Evolutionary conservation across 2,797 vertebrate species (phyloP).

Genomic region (Sorex maritimensis): DNA sequence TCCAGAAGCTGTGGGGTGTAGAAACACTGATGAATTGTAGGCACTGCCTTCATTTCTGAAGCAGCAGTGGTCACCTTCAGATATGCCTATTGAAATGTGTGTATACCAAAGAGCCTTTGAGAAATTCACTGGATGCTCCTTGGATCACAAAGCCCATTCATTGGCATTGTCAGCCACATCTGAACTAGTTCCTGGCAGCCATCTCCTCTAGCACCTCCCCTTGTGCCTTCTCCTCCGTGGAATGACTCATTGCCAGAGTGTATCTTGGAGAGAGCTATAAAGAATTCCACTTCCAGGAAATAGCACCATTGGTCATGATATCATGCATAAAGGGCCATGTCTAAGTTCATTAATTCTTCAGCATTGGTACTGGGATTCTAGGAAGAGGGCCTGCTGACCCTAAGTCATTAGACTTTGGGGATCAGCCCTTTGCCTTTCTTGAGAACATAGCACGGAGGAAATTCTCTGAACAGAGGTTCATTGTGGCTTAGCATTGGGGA

Average conservation of each 20-base stretch:
- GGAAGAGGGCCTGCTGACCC: neutral
- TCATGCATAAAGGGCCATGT: neutral
- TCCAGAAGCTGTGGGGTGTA: neutral
- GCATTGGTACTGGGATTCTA: neutral
- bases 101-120: neutral
- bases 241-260: neutral
- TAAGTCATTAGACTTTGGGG: neutral
- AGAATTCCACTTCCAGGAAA: constrained; percentile 57
- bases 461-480: neutral
- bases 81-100: neutral
- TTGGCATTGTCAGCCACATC: neutral
- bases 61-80: neutral
- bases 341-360: constrained; percentile 22
- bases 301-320: neutral
- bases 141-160: neutral
- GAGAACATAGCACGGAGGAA: neutral
- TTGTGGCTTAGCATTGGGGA: neutral
- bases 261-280: constrained; percentile 47
- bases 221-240: neutral
- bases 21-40: neutral
- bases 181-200: neutral
- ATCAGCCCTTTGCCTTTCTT: neutral
- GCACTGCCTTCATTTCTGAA: fast-evolving
- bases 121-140: neutral
- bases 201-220: too few species aligned